Conservation (phyloP, 2,113 vertebrate genomes). For the Lophura nycthemera region DNA sequence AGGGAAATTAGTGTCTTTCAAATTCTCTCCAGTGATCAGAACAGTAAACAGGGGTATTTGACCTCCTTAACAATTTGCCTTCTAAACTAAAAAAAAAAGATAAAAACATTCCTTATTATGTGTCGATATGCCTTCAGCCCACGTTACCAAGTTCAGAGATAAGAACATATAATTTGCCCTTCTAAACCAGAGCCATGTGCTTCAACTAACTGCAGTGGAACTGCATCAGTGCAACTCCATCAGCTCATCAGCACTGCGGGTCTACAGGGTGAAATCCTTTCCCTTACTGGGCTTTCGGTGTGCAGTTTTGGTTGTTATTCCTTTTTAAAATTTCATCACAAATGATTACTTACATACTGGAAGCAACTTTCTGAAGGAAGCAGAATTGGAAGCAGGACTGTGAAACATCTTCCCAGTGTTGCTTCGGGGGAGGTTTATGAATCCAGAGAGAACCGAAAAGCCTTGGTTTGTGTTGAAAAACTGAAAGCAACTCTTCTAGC, state of each 20-base stretch:
- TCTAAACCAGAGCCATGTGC: fast-evolving
- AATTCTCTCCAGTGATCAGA: not conserved
- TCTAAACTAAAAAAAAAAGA: not conserved
- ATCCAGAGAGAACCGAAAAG: not conserved
- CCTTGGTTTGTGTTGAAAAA: not conserved
- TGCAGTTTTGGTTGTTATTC: too few relatives aligned
- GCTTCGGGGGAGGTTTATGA: too few relatives aligned
- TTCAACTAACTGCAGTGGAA: too few relatives aligned
- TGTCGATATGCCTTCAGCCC: not conserved
- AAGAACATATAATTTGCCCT: not conserved
- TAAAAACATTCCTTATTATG: not conserved
- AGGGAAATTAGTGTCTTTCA: not conserved
- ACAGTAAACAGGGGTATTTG: not conserved
- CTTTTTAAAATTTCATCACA: not conserved
- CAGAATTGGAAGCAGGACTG: not conserved
- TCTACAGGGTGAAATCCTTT: not conserved
- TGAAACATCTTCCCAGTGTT: not conserved
- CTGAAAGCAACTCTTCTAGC: fast-evolving
- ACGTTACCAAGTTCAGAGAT: not conserved
- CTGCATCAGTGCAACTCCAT: too few relatives aligned
- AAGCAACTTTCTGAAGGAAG: not conserved
- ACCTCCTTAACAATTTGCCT: not conserved
- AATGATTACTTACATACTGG: not conserved
- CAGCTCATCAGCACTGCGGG: not conserved
- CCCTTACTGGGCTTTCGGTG: not conserved